Evolutionary conservation across 2,113 vertebrate species (phyloP), one percentile per base, ranked within the genome.

Genomic region (Lepisosteus oculatus): DNA sequence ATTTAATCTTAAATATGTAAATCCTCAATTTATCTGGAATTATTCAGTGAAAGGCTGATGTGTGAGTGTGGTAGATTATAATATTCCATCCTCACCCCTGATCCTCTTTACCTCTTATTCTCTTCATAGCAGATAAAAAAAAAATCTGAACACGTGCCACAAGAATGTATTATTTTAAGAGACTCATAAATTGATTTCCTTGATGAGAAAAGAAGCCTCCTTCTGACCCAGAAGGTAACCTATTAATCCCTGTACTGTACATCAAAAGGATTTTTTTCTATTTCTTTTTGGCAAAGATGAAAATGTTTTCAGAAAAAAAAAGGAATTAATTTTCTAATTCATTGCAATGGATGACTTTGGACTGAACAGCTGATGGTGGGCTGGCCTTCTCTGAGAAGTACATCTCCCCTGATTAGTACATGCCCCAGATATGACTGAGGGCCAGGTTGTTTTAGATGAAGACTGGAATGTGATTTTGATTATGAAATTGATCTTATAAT

Each of bases 21-120:
- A 94, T 91, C 93, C 92, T 90, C 90, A 90, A 87, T 93, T 92
- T 90, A 91, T 93, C 92, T 93, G 90, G 90, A 91, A 90, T 93
- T 92, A 91, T 90, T 92, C 83, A 87, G 88, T 84, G 87, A 87
- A 90, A 87, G 90, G 86, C 89, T 90, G 90, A 88, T 86, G 87
- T 92, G 91, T 91, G 90, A 92, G 90, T 86, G 87, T 83, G 86
- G 87, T 86, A 87, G 92, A 92, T 92, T 93, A 91, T 29, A 29
- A 29, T 90, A 90, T 90, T 88, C 89, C 92, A 89, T 88, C 45
- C 59, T 63, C 69, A 11, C 41, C 61, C 90, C 88, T 92, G 90
- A 92, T 92, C 91, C 91, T 92, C 90, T 93, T 93, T 92, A 89
- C 90, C 85, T 93, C 91, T 91, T 91, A 88, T 83, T 94, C 89